These are phyloP conservation scores for Enteromius anoplus DNA, from an alignment of 2,797 vertebrate species.

Conservation along the genomic window DNA sequence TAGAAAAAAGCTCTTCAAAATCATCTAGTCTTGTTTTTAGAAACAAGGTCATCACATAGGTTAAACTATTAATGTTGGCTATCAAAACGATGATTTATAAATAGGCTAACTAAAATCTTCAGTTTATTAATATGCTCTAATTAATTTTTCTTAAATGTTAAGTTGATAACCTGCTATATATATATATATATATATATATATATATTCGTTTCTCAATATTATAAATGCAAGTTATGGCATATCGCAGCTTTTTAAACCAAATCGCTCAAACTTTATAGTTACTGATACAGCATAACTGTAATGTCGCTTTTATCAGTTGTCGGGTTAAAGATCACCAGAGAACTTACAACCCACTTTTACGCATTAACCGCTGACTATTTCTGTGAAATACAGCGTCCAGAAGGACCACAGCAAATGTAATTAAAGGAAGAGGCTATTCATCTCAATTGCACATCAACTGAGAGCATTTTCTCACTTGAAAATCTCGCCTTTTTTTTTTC, in stretches of 20 bases:
- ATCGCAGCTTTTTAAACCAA: background rate
- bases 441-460: constrained; percentile 65
- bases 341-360: constrained; percentile 10
- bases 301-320: background rate
- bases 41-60: too few species aligned
- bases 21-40: background rate
- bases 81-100: background rate
- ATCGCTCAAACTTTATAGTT: background rate
- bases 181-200: background rate
- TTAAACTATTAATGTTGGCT: background rate
- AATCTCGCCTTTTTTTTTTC: constrained; percentile 65
- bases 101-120: background rate
- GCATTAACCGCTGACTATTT: constrained; percentile 14
- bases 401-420: constrained; percentile 74
- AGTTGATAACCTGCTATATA: background rate
- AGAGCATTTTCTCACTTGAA: constrained; percentile 67
- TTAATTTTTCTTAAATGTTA: background rate
- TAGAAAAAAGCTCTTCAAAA: background rate
- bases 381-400: constrained; percentile 31
- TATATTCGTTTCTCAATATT: background rate
- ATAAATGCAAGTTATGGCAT: background rate
- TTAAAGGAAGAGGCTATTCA: constrained; percentile 69
- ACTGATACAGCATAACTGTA: background rate
- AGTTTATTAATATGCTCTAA: background rate
- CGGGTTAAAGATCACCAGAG: background rate